phyloP scores from a whole-genome alignment of 2,113 vertebrate species.

The Callithrix jacchus region DNA sequence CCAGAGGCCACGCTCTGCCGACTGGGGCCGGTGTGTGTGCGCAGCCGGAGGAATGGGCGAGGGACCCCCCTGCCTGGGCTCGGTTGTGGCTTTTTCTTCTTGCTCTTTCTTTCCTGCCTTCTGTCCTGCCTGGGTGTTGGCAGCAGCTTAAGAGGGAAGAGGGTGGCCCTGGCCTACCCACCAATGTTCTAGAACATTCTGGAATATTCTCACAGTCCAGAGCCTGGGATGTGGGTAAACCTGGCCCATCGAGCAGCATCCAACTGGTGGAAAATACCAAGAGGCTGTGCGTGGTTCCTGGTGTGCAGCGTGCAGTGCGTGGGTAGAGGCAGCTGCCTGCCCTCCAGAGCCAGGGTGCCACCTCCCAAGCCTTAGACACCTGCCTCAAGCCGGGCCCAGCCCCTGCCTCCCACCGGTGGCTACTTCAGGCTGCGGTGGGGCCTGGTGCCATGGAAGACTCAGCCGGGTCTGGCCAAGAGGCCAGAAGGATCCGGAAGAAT shows the following conservation, averaged over 20 bases:
- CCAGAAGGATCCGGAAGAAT: not conserved
- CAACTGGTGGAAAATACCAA: not conserved
- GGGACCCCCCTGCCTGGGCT: not conserved
- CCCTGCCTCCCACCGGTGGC: not conserved
- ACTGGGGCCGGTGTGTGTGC: not conserved
- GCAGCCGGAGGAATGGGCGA: not conserved
- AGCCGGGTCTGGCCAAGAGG: not conserved
- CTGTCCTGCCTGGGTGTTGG: not conserved
- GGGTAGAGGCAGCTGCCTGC: not conserved
- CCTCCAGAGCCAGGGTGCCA: not conserved
- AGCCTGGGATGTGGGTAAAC: not conserved
- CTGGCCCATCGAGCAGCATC: not conserved
- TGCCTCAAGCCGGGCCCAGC: not conserved
- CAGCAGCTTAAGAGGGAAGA: not conserved
- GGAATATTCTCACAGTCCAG: not conserved
- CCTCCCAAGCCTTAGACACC: too few relatives aligned
- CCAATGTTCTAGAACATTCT: not conserved
- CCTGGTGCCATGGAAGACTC: fast-evolving
- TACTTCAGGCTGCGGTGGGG: not conserved
- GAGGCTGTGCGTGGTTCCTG: fast-evolving
- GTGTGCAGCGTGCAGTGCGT: too few relatives aligned
- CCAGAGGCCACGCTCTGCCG: not conserved
- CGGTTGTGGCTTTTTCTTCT: fast-evolving
- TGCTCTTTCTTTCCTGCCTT: not conserved
- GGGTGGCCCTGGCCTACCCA: not conserved